A percentile compares a stretch with the other conserved stretches of the same genome.
Evolutionary conservation across 2,888 invertebrate species (phyloP).

Genomic region (Lydus trimaculatus): DNA sequence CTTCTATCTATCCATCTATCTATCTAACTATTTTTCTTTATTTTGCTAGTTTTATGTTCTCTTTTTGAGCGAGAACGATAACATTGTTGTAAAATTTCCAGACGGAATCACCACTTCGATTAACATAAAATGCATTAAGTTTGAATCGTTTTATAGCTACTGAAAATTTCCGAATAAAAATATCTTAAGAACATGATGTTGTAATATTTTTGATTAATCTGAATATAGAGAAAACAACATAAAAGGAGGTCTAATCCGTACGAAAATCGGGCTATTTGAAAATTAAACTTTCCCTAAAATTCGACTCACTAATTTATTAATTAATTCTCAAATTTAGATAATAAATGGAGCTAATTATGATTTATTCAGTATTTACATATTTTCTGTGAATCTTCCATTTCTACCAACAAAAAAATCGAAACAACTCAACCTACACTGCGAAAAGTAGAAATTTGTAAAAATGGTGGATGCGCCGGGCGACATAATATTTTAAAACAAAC

Average conservation of each 20-base stretch:
- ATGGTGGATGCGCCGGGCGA: conserved; percentile 15
- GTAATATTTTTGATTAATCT: background rate
- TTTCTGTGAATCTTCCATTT: background rate
- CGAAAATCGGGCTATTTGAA: background rate
- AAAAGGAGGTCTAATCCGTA: too few species aligned
- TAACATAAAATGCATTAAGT: conserved; percentile 6
- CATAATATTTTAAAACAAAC: too few species aligned
- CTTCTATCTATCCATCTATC: background rate
- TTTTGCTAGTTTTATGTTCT: background rate
- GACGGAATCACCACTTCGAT: background rate
- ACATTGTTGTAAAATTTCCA: conserved; percentile 1
- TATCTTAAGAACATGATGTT: background rate
- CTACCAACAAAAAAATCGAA: too few species aligned
- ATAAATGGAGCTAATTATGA: too few species aligned
- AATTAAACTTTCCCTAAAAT: background rate
- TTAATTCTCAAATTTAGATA: too few species aligned
- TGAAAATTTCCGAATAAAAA: background rate
- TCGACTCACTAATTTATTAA: background rate
- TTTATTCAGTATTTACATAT: too few species aligned
- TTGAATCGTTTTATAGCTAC: background rate
- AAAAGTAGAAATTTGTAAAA: too few species aligned
- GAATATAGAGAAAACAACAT: background rate
- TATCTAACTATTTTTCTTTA: background rate
- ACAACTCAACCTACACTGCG: too few species aligned
- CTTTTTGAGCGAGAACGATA: background rate